Conservation (phyloP, 2,113 vertebrate genomes). For the Leptosomus discolor region DNA sequence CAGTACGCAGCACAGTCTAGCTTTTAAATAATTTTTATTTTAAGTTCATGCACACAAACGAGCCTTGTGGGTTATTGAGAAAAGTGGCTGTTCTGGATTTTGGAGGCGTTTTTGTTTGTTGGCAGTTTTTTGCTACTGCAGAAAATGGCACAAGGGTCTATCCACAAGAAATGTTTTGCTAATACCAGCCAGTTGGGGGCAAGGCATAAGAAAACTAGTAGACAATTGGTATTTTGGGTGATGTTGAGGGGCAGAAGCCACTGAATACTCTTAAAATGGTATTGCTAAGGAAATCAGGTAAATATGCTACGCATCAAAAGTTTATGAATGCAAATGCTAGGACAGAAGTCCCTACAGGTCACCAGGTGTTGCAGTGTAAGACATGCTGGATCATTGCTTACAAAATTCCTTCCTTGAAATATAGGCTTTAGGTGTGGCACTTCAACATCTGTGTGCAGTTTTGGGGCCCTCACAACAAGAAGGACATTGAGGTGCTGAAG, state of each 20-base stretch:
- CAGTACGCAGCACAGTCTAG: not conserved
- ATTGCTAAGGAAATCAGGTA: not conserved
- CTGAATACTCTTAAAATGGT: not conserved
- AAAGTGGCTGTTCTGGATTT: not conserved
- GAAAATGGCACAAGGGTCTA: not conserved
- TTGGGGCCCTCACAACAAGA: too few species aligned
- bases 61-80: not conserved
- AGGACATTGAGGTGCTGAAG: too few species aligned
- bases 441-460: too few species aligned
- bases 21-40: not conserved
- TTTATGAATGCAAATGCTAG: not conserved
- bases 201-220: not conserved
- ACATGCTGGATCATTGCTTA: not conserved
- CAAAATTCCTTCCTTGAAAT: not conserved
- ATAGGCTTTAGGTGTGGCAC: not conserved
- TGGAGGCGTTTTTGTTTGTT: not conserved
- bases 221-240: not conserved
- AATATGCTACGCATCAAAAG: fast-evolving
- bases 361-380: not conserved
- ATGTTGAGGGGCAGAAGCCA: not conserved
- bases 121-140: not conserved
- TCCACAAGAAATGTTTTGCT: not conserved
- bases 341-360: not conserved
- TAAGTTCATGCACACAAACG: not conserved
- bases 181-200: not conserved